These are phyloP conservation scores for Hirtodrosophila cameraria DNA, from an alignment of 2,888 invertebrate species.

Conservation along the genomic window DNA sequence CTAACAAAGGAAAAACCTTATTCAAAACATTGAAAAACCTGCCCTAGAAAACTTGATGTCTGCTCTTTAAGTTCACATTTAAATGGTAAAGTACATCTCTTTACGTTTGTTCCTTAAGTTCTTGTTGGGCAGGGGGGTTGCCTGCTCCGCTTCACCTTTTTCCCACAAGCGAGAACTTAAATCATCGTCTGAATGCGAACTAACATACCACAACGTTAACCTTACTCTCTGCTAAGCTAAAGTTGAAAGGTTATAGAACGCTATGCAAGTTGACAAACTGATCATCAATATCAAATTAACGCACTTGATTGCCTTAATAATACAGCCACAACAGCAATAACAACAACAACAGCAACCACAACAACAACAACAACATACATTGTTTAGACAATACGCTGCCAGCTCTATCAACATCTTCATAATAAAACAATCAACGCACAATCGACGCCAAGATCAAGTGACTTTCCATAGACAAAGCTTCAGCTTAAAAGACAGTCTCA, in stretches of 20 bases:
- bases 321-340: conserved; percentile 52
- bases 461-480: conserved; percentile 70
- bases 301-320: conserved; percentile 72
- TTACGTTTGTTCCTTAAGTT: no score
- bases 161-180: no score
- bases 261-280: conserved; percentile 59
- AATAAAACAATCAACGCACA: conserved; percentile 80
- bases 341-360: conserved; percentile 16
- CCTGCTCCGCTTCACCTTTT: no score
- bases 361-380: conserved; percentile 29
- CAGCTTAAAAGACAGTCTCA: conserved; percentile 5
- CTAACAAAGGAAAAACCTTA: no score
- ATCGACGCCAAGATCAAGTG: conserved; percentile 74
- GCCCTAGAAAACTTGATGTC: background rate
- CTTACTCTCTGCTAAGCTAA: background rate
- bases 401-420: conserved; percentile 75
- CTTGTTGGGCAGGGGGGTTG: no score
- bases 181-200: no score
- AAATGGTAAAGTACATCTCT: no score
- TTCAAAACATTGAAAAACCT: no score
- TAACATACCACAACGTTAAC: no score
- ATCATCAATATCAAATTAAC: conserved; percentile 62
- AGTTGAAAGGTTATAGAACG: conserved; percentile 25
- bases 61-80: conserved; percentile 4
- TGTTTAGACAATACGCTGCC: conserved; percentile 51